Evolutionary conservation across 2,888 invertebrate species (phyloP).

Genomic region (Acanthopleura granulata): DNA sequence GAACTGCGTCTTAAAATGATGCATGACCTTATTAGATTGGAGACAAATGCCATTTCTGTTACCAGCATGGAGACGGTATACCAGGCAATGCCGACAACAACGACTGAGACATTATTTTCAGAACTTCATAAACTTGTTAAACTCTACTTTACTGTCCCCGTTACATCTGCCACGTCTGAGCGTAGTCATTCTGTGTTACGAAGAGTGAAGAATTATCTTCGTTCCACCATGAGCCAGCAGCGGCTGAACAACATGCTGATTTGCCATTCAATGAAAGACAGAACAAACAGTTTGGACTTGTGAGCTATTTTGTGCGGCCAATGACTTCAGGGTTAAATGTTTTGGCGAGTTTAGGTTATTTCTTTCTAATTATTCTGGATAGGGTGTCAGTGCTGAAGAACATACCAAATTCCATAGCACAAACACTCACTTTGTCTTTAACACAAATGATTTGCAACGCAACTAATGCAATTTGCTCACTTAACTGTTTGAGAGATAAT

Average conservation of each 20-base stretch:
- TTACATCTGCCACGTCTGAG: conserved; percentile 23
- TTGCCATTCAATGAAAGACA: conserved; percentile 20
- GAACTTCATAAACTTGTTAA: conserved; percentile 20
- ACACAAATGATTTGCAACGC: no score
- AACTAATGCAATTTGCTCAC: no score
- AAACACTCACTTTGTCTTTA: no score
- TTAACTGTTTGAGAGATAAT: no score
- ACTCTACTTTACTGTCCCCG: conserved; percentile 23
- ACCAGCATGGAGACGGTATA: conserved; percentile 21
- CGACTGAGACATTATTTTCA: conserved; percentile 19
- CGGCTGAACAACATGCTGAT: conserved; percentile 23
- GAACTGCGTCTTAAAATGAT: conserved; percentile 20
- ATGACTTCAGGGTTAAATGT: not conserved
- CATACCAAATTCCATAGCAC: no score
- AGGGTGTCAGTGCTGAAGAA: not conserved
- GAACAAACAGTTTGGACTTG: not conserved
- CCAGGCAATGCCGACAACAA: conserved; percentile 18
- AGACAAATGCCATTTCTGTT: conserved; percentile 19
- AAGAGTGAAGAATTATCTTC: conserved; percentile 26
- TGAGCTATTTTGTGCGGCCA: not conserved
- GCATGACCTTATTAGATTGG: conserved; percentile 19
- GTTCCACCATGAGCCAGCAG: conserved; percentile 25
- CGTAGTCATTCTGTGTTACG: conserved; percentile 21
- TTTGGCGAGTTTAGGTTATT: not conserved
- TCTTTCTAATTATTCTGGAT: not conserved